phyloP scores from a whole-genome alignment of 2,113 vertebrate species.

The Rutilus rutilus region DNA sequence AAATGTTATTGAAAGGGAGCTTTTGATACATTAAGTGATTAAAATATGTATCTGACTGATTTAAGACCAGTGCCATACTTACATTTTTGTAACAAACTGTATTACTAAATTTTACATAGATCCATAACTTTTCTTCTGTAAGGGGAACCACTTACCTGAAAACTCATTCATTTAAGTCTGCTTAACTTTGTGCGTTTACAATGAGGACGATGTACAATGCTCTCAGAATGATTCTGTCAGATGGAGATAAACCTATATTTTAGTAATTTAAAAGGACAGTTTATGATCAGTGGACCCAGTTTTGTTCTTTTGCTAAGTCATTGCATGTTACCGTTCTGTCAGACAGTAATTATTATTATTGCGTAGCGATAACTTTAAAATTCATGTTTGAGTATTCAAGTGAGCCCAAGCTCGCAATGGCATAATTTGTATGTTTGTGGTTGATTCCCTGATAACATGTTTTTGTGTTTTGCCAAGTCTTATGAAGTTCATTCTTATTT shows the following conservation, averaged over 20 bases:
- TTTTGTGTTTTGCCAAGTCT: slow-evolving; percentile 35
- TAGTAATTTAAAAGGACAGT: background rate
- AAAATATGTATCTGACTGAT: slow-evolving; percentile 25
- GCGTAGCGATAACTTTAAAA: slow-evolving; percentile 24
- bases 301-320: slow-evolving; percentile 31
- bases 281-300: background rate
- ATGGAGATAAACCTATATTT: background rate
- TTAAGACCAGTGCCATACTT: slow-evolving; percentile 42
- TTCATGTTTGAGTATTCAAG: slow-evolving; percentile 26
- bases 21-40: slow-evolving; percentile 14
- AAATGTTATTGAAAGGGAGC: background rate
- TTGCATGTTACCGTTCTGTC: slow-evolving; percentile 51
- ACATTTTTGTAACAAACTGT: slow-evolving; percentile 18
- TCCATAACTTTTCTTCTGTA: background rate
- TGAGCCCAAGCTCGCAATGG: background rate
- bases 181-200: slow-evolving; percentile 1
- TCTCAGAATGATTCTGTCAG: background rate
- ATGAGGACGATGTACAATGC: background rate
- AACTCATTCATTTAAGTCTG: background rate
- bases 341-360: slow-evolving; percentile 37
- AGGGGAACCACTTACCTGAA: slow-evolving; percentile 1
- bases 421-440: slow-evolving; percentile 1
- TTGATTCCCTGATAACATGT: slow-evolving; percentile 6
- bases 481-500: slow-evolving; percentile 31
- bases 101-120: slow-evolving; percentile 14